Evolutionary conservation across 1,140 invertebrate genomes (phyloP).

Genomic region (Achroia grisella): DNA sequence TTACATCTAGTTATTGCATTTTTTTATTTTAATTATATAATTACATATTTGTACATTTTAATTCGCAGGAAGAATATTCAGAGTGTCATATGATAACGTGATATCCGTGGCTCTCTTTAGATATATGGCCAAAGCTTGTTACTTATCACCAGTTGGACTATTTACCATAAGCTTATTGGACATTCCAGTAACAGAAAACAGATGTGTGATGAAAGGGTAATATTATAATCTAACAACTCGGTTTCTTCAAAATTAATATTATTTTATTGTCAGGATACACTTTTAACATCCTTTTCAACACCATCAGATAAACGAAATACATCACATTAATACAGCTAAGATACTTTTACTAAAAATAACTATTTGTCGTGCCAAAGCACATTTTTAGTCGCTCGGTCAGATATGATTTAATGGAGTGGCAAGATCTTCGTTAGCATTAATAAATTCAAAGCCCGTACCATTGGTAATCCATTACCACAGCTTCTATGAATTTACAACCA

Average conservation of each 20-base stretch:
- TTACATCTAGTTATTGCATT: too few species aligned
- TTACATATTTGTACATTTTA: too few species aligned
- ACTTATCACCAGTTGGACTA: too few species aligned
- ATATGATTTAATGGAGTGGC: slow-evolving; percentile 63
- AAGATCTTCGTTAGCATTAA: slow-evolving; percentile 60
- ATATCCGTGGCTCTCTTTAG: too few species aligned
- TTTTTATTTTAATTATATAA: too few species aligned
- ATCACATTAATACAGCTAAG: neutral
- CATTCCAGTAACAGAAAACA: too few species aligned
- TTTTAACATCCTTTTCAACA: neutral
- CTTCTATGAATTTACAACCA: neutral
- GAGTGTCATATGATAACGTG: too few species aligned
- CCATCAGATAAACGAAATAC: neutral
- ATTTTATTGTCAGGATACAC: neutral
- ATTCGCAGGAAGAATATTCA: too few species aligned
- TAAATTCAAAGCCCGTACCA: slow-evolving; percentile 51
- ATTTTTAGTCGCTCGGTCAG: slow-evolving; percentile 58
- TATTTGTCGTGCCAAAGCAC: slow-evolving; percentile 35
- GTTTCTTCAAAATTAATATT: neutral
- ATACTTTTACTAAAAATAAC: slow-evolving; percentile 36
- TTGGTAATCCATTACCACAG: neutral
- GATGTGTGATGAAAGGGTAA: too few species aligned
- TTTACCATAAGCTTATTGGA: too few species aligned
- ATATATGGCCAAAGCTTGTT: too few species aligned
- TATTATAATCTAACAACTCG: too few species aligned